A percentile compares a stretch with the other conserved stretches of the same genome.
phyloP scores from a whole-genome alignment of 2,113 vertebrate species.

The Arvicanthis niloticus region DNA sequence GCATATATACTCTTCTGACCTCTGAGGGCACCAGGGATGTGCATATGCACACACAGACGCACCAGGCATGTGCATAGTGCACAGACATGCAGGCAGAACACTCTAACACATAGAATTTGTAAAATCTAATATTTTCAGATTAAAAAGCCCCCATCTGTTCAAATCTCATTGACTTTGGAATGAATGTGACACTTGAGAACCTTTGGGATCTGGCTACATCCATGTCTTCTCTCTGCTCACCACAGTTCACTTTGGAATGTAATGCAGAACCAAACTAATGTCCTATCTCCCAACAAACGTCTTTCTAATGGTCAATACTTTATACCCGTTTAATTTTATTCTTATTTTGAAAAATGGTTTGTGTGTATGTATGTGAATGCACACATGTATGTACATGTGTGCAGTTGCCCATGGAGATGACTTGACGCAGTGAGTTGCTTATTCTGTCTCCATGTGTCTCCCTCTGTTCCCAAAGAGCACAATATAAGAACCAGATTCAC shows the following conservation, averaged over 20 bases:
- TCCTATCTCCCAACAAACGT: not conserved
- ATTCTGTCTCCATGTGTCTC: not conserved
- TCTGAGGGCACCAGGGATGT: not conserved
- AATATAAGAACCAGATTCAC: conserved; percentile 35
- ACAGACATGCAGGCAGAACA: not conserved
- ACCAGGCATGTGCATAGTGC: too few species aligned
- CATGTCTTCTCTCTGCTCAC: not conserved
- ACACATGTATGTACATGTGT: too few species aligned
- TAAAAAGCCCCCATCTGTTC: not conserved
- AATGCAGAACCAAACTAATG: not conserved
- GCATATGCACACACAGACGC: too few species aligned
- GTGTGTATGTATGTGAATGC: not conserved
- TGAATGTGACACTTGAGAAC: not conserved
- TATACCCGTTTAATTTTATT: not conserved
- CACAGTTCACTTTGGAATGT: not conserved
- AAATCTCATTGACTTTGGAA: not conserved
- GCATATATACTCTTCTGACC: not conserved
- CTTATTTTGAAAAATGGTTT: not conserved
- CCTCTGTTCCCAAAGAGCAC: not conserved
- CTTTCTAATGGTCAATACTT: not conserved
- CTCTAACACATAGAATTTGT: not conserved
- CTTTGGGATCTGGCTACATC: not conserved
- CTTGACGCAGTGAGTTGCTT: not conserved
- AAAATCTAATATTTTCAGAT: not conserved
- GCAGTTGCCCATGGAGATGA: not conserved